phyloP scores from a whole-genome alignment of 1,140 invertebrate species.

The Geopemphigus sp. region DNA sequence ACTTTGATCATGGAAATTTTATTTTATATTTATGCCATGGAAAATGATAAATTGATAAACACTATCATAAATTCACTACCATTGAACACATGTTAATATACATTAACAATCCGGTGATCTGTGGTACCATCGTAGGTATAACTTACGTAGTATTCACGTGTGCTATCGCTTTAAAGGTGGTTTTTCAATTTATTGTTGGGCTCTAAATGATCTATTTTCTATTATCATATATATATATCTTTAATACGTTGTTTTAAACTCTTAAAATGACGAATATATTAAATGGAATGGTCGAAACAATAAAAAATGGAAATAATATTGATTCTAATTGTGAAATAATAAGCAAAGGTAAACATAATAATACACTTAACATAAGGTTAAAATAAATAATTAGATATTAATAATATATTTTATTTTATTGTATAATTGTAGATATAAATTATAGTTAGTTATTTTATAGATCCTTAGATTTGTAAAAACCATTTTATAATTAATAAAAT shows the following conservation, averaged over 20 bases:
- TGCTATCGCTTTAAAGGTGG: no score
- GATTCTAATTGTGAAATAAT: slow-evolving; percentile 16
- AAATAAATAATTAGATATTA: not conserved
- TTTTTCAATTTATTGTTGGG: no score
- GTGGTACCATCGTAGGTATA: no score
- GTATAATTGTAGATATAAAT: not conserved
- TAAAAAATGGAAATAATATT: slow-evolving; percentile 12
- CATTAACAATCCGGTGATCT: no score
- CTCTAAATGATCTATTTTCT: no score
- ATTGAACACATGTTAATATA: no score
- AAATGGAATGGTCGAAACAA: not conserved
- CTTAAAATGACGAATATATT: slow-evolving; percentile 17
- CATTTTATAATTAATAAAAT: no score
- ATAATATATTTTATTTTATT: not conserved
- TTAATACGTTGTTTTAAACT: not conserved
- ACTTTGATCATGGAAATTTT: slow-evolving; percentile 17
- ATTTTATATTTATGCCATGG: not conserved
- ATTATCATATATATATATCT: no score
- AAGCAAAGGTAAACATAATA: slow-evolving; percentile 24
- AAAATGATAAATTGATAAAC: no score
- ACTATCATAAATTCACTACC: no score
- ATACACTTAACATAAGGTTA: not conserved
- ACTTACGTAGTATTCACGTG: no score
- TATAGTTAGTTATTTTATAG: not conserved
- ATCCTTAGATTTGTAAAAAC: no score